Evolutionary conservation across 2,113 vertebrate species (phyloP), one percentile per base, ranked within the genome.

Genomic region (Pseudopodoces humilis): DNA sequence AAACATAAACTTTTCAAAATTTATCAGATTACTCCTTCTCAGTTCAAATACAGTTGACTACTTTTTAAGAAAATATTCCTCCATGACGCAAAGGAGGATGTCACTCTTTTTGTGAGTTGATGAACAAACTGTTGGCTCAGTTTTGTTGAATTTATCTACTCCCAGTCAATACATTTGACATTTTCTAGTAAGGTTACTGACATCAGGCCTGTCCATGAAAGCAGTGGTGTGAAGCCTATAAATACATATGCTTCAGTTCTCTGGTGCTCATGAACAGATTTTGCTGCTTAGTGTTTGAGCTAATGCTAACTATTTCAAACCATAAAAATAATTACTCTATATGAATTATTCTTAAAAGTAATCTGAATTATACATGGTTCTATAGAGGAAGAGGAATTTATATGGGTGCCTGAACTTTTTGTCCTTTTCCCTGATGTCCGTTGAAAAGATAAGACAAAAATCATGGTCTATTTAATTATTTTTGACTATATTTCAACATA

Each of bases 61-160:
- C 22, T 92, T 94, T 92, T 92, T 83, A 56, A 67, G 60, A 92
- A 43, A 89, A 52, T 81, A 81, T 77, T 88, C 85, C 35, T 84
- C 49, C 30, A 46, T 49, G 19, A 83, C 50, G 88, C 35, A 47
- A 10, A 90, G 56, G 92, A 95, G 27, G 24, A 68, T 79, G 55
- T 70, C 49, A 90, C 18, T 93, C 23, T 67, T 86, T 35, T 60
- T 67, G 0, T 65, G 83, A 71, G 25, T 59, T 77, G 83, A 23
- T 78, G 52, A 85, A 63, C 63, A 65, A 68, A 39, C 24, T n/a
- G 16, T 95, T 86, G 53, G 72, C 72, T 94, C 79, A 90, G 68
- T 27, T 68, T 92, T 75, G 53, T 49, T 95, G 81, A 81, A 92
- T 93, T 92, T 92, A 87, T 91, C 76, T 90, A 75, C 43, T 86